phyloP scores from a whole-genome alignment of 2,113 vertebrate genomes.

The Mobula birostris region DNA sequence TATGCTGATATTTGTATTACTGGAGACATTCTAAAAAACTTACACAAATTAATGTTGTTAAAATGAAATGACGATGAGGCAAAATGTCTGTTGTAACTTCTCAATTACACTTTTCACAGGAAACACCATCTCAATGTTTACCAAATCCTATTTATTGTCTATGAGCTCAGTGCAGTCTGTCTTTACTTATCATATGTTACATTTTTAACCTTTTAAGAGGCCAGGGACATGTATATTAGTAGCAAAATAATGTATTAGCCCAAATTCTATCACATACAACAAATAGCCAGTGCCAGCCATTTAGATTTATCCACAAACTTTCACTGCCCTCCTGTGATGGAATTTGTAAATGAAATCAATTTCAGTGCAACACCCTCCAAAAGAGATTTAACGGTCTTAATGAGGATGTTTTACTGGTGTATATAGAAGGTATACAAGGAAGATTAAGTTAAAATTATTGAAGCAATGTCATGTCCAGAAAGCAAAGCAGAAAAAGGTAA shows the following conservation, averaged over 20 bases:
- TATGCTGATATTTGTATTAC: neutral
- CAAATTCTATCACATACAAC: neutral
- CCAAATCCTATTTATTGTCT: neutral
- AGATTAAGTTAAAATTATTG: neutral
- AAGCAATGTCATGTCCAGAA: neutral
- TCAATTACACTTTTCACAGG: neutral
- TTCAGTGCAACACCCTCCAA: too few relatives aligned
- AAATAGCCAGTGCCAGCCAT: neutral
- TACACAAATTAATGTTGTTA: neutral
- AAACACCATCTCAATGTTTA: neutral
- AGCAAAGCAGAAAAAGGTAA: neutral
- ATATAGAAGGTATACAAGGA: neutral
- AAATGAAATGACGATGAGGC: neutral
- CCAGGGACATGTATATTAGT: neutral
- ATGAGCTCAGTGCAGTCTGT: neutral
- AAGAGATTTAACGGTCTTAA: too few relatives aligned
- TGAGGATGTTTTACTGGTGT: neutral
- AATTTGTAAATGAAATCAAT: too few relatives aligned
- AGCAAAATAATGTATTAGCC: neutral
- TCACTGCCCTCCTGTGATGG: neutral
- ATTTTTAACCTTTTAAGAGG: neutral
- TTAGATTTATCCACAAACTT: neutral
- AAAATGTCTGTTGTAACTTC: too few relatives aligned
- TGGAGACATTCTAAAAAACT: too few relatives aligned
- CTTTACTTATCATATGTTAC: neutral